These are phyloP conservation scores for Phortica magna DNA, from an alignment of 2,888 invertebrate genomes.

Conservation along the genomic window DNA sequence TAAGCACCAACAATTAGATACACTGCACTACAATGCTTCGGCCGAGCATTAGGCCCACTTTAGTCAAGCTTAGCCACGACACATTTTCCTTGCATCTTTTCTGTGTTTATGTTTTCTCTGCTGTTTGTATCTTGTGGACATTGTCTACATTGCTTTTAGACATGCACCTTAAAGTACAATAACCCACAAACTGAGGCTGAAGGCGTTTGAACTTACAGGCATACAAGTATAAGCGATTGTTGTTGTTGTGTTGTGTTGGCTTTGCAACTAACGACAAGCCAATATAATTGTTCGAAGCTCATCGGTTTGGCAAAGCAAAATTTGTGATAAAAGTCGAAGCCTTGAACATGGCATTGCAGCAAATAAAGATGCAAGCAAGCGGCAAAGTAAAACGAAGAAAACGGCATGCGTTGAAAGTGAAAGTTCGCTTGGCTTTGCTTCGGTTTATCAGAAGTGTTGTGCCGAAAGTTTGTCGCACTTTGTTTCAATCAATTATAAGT, in stretches of 20 bases:
- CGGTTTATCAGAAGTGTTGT: neutral
- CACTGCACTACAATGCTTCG: neutral
- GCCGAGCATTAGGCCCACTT: neutral
- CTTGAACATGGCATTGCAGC: neutral
- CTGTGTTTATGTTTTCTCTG: no score
- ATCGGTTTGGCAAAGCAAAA: neutral
- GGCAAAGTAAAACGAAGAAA: neutral
- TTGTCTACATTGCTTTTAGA: slow-evolving; percentile 23
- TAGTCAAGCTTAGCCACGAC: neutral
- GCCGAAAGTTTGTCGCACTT: slow-evolving; percentile 11
- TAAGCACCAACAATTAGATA: slow-evolving; percentile 8
- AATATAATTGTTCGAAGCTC: neutral
- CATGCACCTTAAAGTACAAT: slow-evolving; percentile 58
- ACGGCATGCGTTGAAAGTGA: slow-evolving; percentile 11
- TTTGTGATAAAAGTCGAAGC: slow-evolving; percentile 1
- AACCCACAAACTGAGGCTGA: slow-evolving; percentile 62
- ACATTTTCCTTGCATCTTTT: no score
- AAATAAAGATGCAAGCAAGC: neutral
- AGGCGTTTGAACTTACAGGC: slow-evolving; percentile 65
- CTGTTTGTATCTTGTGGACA: slow-evolving; percentile 10
- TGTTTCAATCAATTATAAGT: neutral
- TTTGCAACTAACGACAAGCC: neutral
- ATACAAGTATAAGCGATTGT: neutral
- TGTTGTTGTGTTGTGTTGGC: neutral
- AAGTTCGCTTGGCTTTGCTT: neutral